These are phyloP conservation scores for Ascaphus truei DNA, from an alignment of 2,113 vertebrate genomes.

Conservation along the genomic window DNA sequence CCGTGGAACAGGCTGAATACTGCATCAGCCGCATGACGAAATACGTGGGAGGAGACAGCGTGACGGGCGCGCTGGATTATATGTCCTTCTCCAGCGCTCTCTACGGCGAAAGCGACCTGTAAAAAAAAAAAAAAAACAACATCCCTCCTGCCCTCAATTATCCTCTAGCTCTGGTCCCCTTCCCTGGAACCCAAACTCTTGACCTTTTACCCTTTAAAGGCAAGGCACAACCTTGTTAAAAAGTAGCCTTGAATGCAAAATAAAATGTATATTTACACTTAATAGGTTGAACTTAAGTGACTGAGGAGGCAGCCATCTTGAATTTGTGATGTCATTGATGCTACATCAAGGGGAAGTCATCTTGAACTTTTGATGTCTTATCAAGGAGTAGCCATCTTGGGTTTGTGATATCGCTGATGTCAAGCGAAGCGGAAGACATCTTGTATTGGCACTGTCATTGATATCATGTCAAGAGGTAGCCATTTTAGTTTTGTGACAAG, in stretches of 20 bases:
- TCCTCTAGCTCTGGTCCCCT: slow-evolving; percentile 1
- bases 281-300: not conserved
- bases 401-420: too few species aligned
- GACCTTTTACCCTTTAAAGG: too few species aligned
- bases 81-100: slow-evolving; percentile 89
- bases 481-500: too few species aligned
- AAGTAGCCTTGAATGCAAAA: not conserved
- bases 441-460: too few species aligned
- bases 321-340: not conserved
- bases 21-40: slow-evolving; percentile 87
- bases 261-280: slow-evolving; percentile 36
- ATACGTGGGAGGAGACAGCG: slow-evolving; percentile 63
- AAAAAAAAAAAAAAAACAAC: slow-evolving; percentile 28
- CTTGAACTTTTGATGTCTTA: too few species aligned
- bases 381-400: too few species aligned
- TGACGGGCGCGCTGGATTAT: slow-evolving; percentile 78
- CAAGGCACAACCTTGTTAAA: slow-evolving; percentile 3
- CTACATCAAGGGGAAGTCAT: not conserved
- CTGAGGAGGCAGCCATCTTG: not conserved
- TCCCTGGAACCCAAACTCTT: not conserved
- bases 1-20: slow-evolving; percentile 82
- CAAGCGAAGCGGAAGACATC: too few species aligned
- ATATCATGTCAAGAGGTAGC: too few species aligned
- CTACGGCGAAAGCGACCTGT: slow-evolving; percentile 89
- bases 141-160: not conserved